phyloP scores from a whole-genome alignment of 1,140 invertebrate genomes.

The Fragariocoptes setiger region DNA sequence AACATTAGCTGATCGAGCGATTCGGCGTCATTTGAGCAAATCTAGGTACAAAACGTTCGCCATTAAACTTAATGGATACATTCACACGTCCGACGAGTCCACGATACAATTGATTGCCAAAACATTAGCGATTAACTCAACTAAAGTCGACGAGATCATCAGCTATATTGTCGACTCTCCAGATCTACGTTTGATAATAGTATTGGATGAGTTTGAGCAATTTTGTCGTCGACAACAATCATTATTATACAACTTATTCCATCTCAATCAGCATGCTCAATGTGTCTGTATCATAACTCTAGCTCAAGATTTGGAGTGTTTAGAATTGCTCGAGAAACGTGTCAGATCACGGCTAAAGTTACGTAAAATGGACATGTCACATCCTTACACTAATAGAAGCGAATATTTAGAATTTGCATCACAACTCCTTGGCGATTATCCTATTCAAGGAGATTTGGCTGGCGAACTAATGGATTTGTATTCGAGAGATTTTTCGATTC shows the following conservation, averaged over 20 bases:
- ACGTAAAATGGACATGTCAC: conserved; percentile 2
- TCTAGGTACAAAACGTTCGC: no score
- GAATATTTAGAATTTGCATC: not conserved
- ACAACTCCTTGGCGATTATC: not conserved
- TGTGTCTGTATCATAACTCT: conserved; percentile 3
- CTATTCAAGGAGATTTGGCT: no score
- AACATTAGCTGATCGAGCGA: not conserved
- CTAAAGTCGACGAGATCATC: not conserved
- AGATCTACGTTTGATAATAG: conserved; percentile 5
- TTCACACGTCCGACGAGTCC: not conserved
- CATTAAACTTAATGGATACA: not conserved
- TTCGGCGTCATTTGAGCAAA: no score
- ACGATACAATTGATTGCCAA: not conserved
- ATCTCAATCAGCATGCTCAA: conserved; percentile 6
- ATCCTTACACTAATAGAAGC: not conserved
- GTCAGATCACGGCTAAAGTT: conserved; percentile 6
- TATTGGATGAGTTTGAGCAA: conserved; percentile 9
- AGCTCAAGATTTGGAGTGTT: conserved; percentile 3
- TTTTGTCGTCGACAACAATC: conserved; percentile 7
- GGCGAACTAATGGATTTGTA: no score
- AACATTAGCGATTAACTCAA: not conserved
- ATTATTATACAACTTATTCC: conserved; percentile 8
- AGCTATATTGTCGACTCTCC: not conserved
- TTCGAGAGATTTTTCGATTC: no score
- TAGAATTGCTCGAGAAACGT: conserved; percentile 2